Evolutionary conservation across 2,888 invertebrate species (phyloP), one percentile per base, ranked within the genome.

Genomic region (Apodemia mormo): DNA sequence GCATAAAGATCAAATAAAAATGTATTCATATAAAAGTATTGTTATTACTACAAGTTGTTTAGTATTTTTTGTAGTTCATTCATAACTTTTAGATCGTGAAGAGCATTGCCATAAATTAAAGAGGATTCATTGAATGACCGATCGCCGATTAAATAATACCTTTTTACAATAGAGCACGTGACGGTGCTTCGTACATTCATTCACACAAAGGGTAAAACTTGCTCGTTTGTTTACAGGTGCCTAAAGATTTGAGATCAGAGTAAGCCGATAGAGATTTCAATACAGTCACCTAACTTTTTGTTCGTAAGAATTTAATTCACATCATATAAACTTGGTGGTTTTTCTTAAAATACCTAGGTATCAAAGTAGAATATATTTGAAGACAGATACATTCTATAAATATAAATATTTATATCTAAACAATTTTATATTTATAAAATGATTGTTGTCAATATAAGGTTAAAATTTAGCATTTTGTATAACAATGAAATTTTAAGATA

Each of bases 161-260:
- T 85, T 87, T 84, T 83, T 84, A 89, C 87, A 88, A 89, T 89
- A 87, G 87, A 81, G 83, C 89, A 86, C 90, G 90, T 89, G 87
- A 86, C 84, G 80, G 82, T 74, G 76, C 64, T 76, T 74, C 78
- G 78, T 82, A 85, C 82, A 83, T 85, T 85, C 87, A 90, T 92
- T 90, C 87, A 88, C 85, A 80, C 80, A 71, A 81, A 84, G 85
- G 84, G 79, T 77, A 71, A 75, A 79, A 82, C 81, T 79, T 80
- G 81, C 79, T 74, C 76, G 75, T 73, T 76, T 76, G 78, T 79
- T 80, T 78, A 80, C 78, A 76, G 76, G 76, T 80, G 76, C 76
- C 73, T 72, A 70, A 71, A 80, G 79, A 79, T 79, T 78, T 79
- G 73, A 77, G 76, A 80, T 79, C 76, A 75, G 75, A 72, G 74